phyloP scores from a whole-genome alignment of 2,113 vertebrate genomes.

The Mionectes macconnelli region DNA sequence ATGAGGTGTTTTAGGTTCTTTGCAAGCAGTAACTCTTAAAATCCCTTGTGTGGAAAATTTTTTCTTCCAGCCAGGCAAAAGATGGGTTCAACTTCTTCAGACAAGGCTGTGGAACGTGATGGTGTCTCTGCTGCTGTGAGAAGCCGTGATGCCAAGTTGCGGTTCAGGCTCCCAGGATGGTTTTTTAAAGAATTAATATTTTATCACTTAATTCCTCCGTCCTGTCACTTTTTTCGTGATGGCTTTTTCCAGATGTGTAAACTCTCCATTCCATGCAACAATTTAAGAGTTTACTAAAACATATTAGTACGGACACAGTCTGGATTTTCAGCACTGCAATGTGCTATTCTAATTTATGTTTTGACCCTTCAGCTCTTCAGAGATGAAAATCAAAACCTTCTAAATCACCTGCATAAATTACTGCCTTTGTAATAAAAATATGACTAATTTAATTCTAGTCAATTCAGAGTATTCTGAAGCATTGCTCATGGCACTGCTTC shows the following conservation, averaged over 20 bases:
- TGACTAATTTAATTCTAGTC: slow-evolving; percentile 25
- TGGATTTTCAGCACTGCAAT: background rate
- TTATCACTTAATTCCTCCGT: background rate
- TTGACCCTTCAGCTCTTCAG: slow-evolving; percentile 18
- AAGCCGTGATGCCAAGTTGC: background rate
- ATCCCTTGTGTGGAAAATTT: background rate
- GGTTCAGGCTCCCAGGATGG: background rate
- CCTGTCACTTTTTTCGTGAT: background rate
- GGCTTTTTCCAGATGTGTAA: background rate
- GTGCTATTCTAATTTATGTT: background rate
- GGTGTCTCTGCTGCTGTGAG: background rate
- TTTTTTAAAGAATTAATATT: background rate
- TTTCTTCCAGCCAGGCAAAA: background rate
- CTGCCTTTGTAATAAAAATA: background rate
- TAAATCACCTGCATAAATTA: slow-evolving; percentile 9
- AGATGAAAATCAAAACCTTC: slow-evolving; percentile 14
- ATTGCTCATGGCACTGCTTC: background rate
- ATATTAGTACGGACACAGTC: background rate
- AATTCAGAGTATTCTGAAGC: background rate
- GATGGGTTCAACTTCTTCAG: rapidly evolving
- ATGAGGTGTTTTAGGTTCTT: background rate
- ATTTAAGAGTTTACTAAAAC: background rate
- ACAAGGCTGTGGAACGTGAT: background rate
- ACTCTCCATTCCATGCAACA: background rate
- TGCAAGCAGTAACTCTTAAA: background rate